Evolutionary conservation across 1,140 invertebrate species (phyloP), one percentile per base, ranked within the genome.

Genomic region (Platyura marginata): DNA sequence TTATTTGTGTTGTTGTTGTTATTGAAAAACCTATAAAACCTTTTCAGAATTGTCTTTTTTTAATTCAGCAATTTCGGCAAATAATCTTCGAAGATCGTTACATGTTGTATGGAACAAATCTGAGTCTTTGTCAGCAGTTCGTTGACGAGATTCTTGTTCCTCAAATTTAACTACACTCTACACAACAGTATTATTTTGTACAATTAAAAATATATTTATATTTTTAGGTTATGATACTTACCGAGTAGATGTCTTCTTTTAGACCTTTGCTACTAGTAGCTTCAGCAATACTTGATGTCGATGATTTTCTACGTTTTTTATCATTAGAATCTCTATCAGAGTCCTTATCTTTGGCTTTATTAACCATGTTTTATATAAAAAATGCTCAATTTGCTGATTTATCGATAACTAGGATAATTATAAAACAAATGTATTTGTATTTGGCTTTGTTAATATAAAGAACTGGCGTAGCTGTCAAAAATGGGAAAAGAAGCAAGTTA

Each of bases 111-210:
- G 69, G 52, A 80, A 85, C n/a, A 71, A 61, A 45, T 67, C 54
- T 3, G 75, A 69, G 67, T 85, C 82, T 49, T 71, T 67, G 11
- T 75, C 71, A 8, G 74, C 67, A 38, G 75, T 67, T 46, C 79
- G 59, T 35, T 65, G 55, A 25, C 70, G 59, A 25, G 80, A 77
- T 64, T 85, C 80, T 42, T 74, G 65, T 57, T 85, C 81, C 62
- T 88, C 84, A 48, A 69, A 74, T 44, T 68, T 66, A 37, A 77
- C 70, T 35, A 77, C 75, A 54, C 64, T 70, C 75, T 79, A 46
- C 6, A 64, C 66, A 49, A 29, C 13, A 13, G 25, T 8, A 29
- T 8, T 13, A 29, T 29, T 29, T 29, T 29, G 25, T 8, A 8
- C 6, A 29, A 29, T 29, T 29, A 29, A 9, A 32, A 32, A 9